Evolutionary conservation across 2,797 vertebrate species (phyloP), one percentile per base, ranked within the genome.

Genomic region (Coranthus polyacanthus): DNA sequence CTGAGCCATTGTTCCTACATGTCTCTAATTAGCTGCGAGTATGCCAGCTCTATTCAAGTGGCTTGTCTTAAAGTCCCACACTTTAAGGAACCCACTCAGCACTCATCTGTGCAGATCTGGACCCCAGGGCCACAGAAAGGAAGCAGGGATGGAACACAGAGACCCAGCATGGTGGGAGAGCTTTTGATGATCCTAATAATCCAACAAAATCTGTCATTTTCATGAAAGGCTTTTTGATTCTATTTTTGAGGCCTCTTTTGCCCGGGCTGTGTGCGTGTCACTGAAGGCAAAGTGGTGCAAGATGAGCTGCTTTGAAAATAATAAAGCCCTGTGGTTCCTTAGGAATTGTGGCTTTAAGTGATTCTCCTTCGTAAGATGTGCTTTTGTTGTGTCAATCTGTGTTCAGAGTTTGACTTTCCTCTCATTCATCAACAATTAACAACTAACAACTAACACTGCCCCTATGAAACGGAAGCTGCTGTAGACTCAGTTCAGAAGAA

Each of bases 151-250:
- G 29, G 80, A 86, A 78, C 49, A 29, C 47, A 68, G 26, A 45
- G 67, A 56, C 47, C 47, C 76, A 20, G 53, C 71, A 34, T 68
- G 59, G 55, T 63, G 44, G 46, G 51, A 55, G 63, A 78, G 69
- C 55, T 63, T 87, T 80, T 87, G 72, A 86, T 85, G 54, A 83
- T 57, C 21, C 56, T 72, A 84, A 78, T 76, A 84, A 88, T 82
- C 79, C 59, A 66, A 68, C 70, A 78, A 79, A 84, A 86, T 75
- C 54, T 73, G 70, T 79, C 45, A 75, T 73, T 80, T 75, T 70
- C 61, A 82, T 82, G 42, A 79, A 74, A 83, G 62, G 26, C 67
- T 63, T 72, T 78, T 74, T 50, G 17, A 70, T 81, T 83, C 59
- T 68, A 46, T 75, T 74, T 85, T 78, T 61, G 6, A 60, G 22